Evolutionary conservation across 2,113 vertebrate genomes (phyloP), one percentile per base, ranked within the genome.

Genomic region (Ia io): DNA sequence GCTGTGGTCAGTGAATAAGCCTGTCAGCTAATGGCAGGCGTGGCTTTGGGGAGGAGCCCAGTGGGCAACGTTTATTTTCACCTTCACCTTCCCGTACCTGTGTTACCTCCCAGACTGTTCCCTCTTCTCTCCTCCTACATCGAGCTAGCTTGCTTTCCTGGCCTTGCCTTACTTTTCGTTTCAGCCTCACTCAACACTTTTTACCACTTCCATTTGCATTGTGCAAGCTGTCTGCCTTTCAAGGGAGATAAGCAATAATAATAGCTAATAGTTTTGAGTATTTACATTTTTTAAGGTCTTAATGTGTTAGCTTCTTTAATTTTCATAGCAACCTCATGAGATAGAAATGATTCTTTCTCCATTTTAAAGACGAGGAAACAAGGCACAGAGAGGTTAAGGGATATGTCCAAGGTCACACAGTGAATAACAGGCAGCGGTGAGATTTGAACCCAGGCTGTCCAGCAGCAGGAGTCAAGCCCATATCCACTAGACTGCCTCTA

Each of bases 21-120:
- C 35, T 20, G 0, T 6, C 6, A 44, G 69, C 25, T 13, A 13
- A 61, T 14, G 49, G 10, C 13, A 32, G n/a, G 13, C 23, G 32
- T 9, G 44, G 44, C n/a, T 17, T 13, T 4, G 5, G 16, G 28
- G n/a, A 59, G 0, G 42, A 23, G 6, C 40, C 47, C 16, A 28
- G 23, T 0, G 10, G 17, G 8, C 59, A 9, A 0, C 0, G 1
- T 42, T 35, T 49, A 9, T 23, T 67, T 49, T n/a, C 40, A 17
- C 73, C n/a, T 49, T 77, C 5, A 5, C 3, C 44, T 4, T 47
- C 3, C 35, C 28, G 0, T 35, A 30, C 71, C 44, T 59, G 11
- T 13, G 40, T 40, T 11, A 9, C 63, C 20, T 51, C n/a, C 2
- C 11, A 59, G 80, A 18, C 10, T 25, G 16, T 13, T 7, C 18